Base-by-base conservation (phyloP, 2,113 vertebrate species). In the Dicrurus megarhynchus region DNA sequence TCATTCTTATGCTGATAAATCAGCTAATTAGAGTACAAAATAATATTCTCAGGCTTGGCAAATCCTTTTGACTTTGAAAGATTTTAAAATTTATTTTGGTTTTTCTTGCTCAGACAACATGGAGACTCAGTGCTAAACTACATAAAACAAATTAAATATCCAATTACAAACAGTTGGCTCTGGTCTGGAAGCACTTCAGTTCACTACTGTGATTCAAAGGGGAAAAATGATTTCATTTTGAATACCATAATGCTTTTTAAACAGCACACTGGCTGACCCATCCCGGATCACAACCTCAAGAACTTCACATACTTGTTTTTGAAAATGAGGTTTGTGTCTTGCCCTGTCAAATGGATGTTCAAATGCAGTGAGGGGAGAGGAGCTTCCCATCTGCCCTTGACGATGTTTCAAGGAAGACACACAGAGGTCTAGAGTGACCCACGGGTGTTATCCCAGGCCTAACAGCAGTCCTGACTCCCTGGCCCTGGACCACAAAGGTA, bases 161-260 rank as follows among this genome's bases (percentile, higher is more conserved):
- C 83, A 49, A 27, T 96, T 94, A 94, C 92, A 86, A 95, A 94
- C 75, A 90, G 64, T 96, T 95, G 83, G 75, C 59, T 94, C 73
- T 68, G 71, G 30, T 83, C 75, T 94, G 90, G 84, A 95, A 95
- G 90, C 73, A 89, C 93, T 96, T 96, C 92, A 82, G 41, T 81
- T 90, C 88, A 75, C 83, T 96, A 83, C 57, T 1, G 1, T 55
- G 56, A 77, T 94, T 90, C 88, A 92, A 92, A 90, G 80, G 65
- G 81, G 71, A 68, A 91, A 85, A 84, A 81, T 49, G 2, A 84
- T 95, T 95, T 94, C 44, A 78, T 88, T 95, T 93, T 96, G 71
- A 93, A 28, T 59, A 75, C 52, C 3, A 2, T 70, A 93, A 75
- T 75, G 56, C 68, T 94, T 93, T 95, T 90, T 30, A 93, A 95